phyloP scores from a whole-genome alignment of 2,888 invertebrate genomes.

The Chesias legatella region DNA sequence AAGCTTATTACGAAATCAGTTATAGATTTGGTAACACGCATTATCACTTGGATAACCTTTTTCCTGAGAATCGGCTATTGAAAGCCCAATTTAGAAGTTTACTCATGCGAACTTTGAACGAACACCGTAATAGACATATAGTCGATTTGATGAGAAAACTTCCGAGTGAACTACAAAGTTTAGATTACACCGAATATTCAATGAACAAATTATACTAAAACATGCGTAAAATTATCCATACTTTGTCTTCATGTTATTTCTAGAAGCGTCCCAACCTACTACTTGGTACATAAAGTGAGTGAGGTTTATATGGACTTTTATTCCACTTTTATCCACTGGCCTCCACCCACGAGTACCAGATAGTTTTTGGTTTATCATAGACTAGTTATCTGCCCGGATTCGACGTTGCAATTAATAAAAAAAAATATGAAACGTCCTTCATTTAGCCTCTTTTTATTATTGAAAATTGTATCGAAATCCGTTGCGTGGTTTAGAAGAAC shows the following conservation, averaged over 20 bases:
- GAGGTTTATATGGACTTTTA: too few species aligned
- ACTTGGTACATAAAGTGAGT: too few species aligned
- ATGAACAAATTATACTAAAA: slow-evolving; percentile 5
- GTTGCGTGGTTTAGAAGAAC: too few species aligned
- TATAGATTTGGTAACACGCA: background rate
- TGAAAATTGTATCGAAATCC: too few species aligned
- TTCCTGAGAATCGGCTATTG: slow-evolving; percentile 11
- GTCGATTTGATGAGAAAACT: slow-evolving; percentile 25
- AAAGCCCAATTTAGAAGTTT: slow-evolving; percentile 14
- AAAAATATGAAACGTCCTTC: too few species aligned
- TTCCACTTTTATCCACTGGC: too few species aligned
- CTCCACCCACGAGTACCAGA: too few species aligned
- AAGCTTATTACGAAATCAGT: background rate
- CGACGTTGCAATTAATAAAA: too few species aligned
- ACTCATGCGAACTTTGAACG: slow-evolving; percentile 11
- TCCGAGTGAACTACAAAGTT: slow-evolving; percentile 13
- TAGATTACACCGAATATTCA: slow-evolving; percentile 19
- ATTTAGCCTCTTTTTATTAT: too few species aligned
- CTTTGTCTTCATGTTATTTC: background rate
- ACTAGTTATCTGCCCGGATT: too few species aligned
- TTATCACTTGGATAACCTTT: slow-evolving; percentile 7
- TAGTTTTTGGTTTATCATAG: too few species aligned
- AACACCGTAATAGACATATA: slow-evolving; percentile 22
- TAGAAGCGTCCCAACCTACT: too few species aligned
- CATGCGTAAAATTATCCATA: background rate